Conservation (phyloP, 92 coral and sea anemone genomes). For the Palythoa caribaeorum region DNA sequence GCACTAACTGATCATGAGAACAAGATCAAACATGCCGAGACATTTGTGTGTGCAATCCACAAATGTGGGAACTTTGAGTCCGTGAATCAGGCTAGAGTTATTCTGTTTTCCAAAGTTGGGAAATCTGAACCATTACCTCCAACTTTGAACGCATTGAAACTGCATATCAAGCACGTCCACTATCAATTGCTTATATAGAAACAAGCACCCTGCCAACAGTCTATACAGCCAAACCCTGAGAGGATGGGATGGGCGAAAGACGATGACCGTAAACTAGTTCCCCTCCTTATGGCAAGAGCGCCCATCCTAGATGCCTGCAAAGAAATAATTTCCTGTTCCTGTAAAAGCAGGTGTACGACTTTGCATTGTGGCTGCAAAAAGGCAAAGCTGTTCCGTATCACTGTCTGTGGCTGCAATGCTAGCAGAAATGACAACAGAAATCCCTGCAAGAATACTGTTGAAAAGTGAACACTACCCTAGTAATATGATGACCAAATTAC, state of each 20-base stretch:
- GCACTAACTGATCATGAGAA: conserved; percentile 9
- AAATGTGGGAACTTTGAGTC: conserved; percentile 6
- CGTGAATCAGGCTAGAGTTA: conserved; percentile 24
- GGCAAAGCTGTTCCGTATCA: not conserved
- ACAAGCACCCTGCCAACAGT: conserved; percentile 30
- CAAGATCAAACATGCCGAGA: conserved; percentile 26
- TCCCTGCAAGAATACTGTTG: conserved; percentile 29
- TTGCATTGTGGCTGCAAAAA: conserved; percentile 53
- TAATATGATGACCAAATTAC: not conserved
- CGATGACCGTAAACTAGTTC: conserved; percentile 45
- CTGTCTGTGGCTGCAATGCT: conserved; percentile 1
- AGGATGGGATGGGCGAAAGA: conserved; percentile 48
- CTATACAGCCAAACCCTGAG: conserved; percentile 27
- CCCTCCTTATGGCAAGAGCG: conserved; percentile 61
- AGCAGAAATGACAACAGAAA: not conserved
- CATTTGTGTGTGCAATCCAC: not conserved
- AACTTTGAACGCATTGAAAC: conserved; percentile 43
- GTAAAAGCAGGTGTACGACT: conserved; percentile 61
- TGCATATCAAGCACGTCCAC: conserved; percentile 51
- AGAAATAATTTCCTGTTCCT: conserved; percentile 69
- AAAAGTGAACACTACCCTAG: conserved; percentile 12
- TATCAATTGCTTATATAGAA: conserved; percentile 58
- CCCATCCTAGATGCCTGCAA: conserved; percentile 68
- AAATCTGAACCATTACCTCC: conserved; percentile 58
- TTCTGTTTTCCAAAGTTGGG: conserved; percentile 36